Evolutionary conservation across 2,888 invertebrate genomes (phyloP).

Genomic region (Lithophane leautieri): DNA sequence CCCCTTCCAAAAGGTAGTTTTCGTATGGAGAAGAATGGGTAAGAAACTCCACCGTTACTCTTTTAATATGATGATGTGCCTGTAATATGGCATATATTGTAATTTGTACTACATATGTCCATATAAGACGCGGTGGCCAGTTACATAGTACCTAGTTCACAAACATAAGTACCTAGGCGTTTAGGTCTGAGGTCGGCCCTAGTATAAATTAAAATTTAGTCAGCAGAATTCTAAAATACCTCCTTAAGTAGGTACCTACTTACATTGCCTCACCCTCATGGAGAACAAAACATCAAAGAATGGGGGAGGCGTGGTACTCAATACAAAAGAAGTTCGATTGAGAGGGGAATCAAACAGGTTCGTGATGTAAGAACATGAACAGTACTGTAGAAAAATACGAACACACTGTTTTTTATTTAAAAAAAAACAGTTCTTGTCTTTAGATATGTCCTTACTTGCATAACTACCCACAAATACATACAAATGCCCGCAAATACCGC

Average conservation of each 20-base stretch:
- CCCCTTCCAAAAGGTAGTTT: too few species aligned
- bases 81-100: too few species aligned
- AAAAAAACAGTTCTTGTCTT: background rate
- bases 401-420: background rate
- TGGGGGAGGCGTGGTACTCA: background rate
- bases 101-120: too few species aligned
- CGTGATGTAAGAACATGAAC: background rate
- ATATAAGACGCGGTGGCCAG: too few species aligned
- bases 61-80: too few species aligned
- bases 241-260: background rate
- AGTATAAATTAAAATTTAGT: background rate
- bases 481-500: too few species aligned
- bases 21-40: too few species aligned
- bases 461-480: too few species aligned
- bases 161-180: too few species aligned
- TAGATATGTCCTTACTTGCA: background rate
- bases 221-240: background rate
- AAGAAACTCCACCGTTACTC: too few species aligned
- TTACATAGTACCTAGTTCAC: too few species aligned
- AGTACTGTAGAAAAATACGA: background rate
- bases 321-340: conserved; percentile 30
- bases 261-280: background rate
- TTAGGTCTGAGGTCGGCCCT: background rate
- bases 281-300: background rate
- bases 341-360: conserved; percentile 38